Base-by-base conservation (phyloP, 2,888 invertebrate species). In the Cryptophagus acutangulus region DNA sequence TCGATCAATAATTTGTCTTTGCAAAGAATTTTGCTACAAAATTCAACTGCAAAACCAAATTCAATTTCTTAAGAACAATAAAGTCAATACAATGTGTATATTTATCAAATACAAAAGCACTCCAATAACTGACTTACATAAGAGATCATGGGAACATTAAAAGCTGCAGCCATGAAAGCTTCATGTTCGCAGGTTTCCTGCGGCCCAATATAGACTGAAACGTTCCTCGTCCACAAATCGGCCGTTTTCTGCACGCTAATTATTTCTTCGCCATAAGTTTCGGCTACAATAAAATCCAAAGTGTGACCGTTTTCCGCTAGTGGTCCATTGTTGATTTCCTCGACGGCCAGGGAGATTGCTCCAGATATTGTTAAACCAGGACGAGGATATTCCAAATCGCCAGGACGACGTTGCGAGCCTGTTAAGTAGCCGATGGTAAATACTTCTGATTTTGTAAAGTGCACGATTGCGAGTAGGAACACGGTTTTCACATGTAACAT, bases 121-220 rank as follows among this genome's bases (percentile, higher is more conserved):
- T 26, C 12, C 12, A 31, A 28, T 4, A 28, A 6, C 12, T 31
- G 16, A 84, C 90, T 84, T 72, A 94, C 94, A 66, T 94, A 94
- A 52, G 94, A 94, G 62, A 94, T 87, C 94, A 95, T 94, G 3
- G 93, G 92, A 34, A 93, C 73, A 69, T 94, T 92, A 71, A 94
- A 92, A 28, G 92, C 87, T 1, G 92, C 87, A 0, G 94, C 93
- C 81, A 95, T 87, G 52, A 87, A 80, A 0, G 89, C 94, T 70
- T 95, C 94, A 67, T 93, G 91, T 13, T 89, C 82, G 67, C 94
- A 92, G 0, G 91, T 88, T 66, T 90, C 90, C 62, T 88, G 87
- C 0, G 88, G 88, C 1, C 93, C 94, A 54, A 95, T 87, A 65
- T 89, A 92, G 20, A 81, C 93, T 2, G 87, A 83, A 38, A 94